Base-by-base conservation (phyloP, 2,113 vertebrate genomes). In the Pterophyllum scalare region DNA sequence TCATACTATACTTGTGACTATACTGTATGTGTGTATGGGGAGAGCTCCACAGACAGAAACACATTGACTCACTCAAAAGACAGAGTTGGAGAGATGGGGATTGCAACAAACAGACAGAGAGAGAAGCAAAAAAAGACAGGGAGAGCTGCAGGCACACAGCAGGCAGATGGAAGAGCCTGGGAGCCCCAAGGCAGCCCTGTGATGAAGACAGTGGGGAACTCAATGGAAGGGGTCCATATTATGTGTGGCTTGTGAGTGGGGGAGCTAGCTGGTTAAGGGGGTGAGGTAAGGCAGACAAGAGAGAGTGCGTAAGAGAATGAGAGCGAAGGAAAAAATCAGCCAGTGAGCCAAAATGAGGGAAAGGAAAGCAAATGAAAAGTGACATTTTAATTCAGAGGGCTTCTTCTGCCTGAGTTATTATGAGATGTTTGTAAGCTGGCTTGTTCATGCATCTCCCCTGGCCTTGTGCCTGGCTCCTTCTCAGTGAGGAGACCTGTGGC, bases 341-440 rank as follows among this genome's bases (percentile, higher is more conserved):
- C 85, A 87, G 75, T 61, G 89, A 91, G 91, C 90, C 90, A 92
- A 93, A 88, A 92, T 94, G 95, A 96, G 84, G 89, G 94, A 96
- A 94, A 93, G 91, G 82, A 93, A 92, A 91, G 93, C 92, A 95
- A 96, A 96, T 96, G 94, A 96, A 94, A 96, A 95, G 95, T 96
- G 96, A 96, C 95, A 96, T 93, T 96, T 96, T 94, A 95, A 95
- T 96, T 95, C 93, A 85, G 94, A 92, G 88, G 89, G 94, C 89
- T 94, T 95, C 94, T 94, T 94, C 94, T 95, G 94, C 90, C 92
- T 93, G 93, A 96, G 92, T 95, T 95, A 95, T 96, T 94, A 95
- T 95, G 93, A 94, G 94, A 95, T 94, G 94, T 95, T 95, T 95
- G 95, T 96, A 96, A 95, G 95, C 95, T 92, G 91, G 93, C 90